A percentile compares a stretch with the other conserved stretches of the same genome.
Evolutionary conservation across 2,797 vertebrate genomes (phyloP).

Genomic region (Hydrocynus forskahlii): DNA sequence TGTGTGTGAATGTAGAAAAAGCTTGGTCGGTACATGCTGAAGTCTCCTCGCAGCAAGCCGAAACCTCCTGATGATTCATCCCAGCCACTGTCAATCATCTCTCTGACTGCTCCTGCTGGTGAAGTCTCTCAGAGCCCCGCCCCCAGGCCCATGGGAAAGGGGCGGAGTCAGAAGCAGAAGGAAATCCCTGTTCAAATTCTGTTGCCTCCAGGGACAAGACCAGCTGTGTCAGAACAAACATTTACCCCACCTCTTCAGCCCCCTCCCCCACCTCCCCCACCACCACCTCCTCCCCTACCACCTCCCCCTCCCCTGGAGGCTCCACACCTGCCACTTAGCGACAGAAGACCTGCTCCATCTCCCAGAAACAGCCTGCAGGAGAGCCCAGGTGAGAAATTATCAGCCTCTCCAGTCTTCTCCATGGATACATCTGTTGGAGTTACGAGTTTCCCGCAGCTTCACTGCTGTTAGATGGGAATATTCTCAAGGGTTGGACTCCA

Average conservation of each 20-base stretch:
- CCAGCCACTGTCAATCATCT: conserved; percentile 66
- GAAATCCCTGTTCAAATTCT: conserved; percentile 77
- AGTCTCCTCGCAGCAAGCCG: conserved; percentile 70
- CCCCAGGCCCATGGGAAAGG: conserved; percentile 54
- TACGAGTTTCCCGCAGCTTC: too few species aligned
- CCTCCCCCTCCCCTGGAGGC: conserved; percentile 62
- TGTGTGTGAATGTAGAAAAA: conserved; percentile 73
- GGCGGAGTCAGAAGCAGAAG: conserved; percentile 52
- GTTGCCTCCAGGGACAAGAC: conserved; percentile 54
- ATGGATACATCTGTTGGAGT: too few species aligned
- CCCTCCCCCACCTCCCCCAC: conserved; percentile 23
- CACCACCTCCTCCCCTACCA: conserved; percentile 16
- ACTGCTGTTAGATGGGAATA: too few species aligned
- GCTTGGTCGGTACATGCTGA: conserved; percentile 78
- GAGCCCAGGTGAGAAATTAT: conserved; percentile 78
- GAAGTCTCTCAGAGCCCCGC: conserved; percentile 47
- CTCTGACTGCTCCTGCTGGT: conserved; percentile 53
- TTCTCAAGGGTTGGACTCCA: too few species aligned
- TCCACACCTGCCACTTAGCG: conserved; percentile 69
- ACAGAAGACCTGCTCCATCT: conserved; percentile 63
- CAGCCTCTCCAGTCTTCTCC: too few species aligned
- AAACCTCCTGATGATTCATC: conserved; percentile 44
- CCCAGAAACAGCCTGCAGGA: conserved; percentile 73
- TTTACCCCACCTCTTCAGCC: conserved; percentile 41
- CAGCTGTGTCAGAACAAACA: not conserved